These are phyloP conservation scores for Tenthredo notha DNA, from an alignment of 2,888 invertebrate species.

Conservation along the genomic window DNA sequence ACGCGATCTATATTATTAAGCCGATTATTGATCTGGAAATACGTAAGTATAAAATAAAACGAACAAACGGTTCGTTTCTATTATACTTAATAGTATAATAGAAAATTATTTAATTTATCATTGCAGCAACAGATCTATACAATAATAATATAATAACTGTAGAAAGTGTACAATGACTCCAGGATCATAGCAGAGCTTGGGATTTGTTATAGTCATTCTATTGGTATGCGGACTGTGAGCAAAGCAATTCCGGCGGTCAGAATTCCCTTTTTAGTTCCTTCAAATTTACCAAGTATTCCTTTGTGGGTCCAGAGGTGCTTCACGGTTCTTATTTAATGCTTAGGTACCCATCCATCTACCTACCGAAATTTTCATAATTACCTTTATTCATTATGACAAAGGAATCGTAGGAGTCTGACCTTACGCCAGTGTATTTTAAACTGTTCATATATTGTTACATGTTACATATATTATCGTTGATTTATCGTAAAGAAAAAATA, in stretches of 20 bases:
- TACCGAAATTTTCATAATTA: neutral
- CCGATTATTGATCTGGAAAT: too few relatives aligned
- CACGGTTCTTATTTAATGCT: neutral
- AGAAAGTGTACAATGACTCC: neutral
- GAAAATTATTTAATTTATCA: too few relatives aligned
- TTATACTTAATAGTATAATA: too few relatives aligned
- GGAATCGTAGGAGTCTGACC: neutral
- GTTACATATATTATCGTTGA: too few relatives aligned
- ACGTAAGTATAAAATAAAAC: too few relatives aligned
- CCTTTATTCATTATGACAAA: neutral
- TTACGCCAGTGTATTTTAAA: neutral
- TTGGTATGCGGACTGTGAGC: slow-evolving; percentile 59
- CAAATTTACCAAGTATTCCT: slow-evolving; percentile 42
- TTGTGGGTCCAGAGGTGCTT: slow-evolving; percentile 35
- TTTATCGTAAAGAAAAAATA: too few relatives aligned
- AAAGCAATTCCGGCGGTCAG: slow-evolving; percentile 68
- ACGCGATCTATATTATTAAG: too few relatives aligned
- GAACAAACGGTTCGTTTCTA: too few relatives aligned
- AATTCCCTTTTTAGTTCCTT: slow-evolving; percentile 66
- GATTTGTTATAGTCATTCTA: slow-evolving; percentile 34
- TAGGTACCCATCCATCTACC: slow-evolving; percentile 1
- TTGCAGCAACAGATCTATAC: neutral
- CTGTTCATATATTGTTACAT: too few relatives aligned
- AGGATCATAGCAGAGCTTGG: neutral
- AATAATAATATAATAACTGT: too few relatives aligned